phyloP scores from a whole-genome alignment of 2,888 invertebrate species.

The Tenthredo amoena region DNA sequence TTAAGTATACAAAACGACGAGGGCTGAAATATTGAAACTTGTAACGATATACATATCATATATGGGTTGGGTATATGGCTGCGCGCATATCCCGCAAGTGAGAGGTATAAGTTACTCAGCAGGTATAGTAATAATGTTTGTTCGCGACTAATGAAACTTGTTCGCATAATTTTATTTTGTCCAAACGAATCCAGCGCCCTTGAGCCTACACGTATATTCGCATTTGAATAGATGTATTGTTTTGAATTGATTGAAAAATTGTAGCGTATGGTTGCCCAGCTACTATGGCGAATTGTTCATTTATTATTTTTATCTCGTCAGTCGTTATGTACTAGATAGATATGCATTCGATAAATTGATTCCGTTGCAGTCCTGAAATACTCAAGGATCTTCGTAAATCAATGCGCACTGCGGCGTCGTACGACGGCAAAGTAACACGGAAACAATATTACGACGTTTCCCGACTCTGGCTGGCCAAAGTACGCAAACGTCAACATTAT shows the following conservation, averaged over 20 bases:
- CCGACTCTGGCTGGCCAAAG: slow-evolving; percentile 60
- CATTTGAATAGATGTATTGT: neutral
- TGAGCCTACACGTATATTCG: no score
- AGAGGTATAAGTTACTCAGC: no score
- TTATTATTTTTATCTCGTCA: neutral
- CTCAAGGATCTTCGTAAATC: slow-evolving; percentile 57
- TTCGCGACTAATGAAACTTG: no score
- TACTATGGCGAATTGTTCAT: neutral
- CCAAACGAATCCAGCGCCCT: no score
- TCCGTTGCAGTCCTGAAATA: slow-evolving; percentile 50
- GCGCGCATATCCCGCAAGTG: no score
- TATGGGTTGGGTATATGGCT: no score
- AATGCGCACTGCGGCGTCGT: slow-evolving; percentile 56
- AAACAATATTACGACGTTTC: slow-evolving; percentile 60
- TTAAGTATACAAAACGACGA: neutral
- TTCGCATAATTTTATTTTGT: no score
- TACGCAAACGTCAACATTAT: slow-evolving; percentile 51
- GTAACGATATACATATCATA: neutral
- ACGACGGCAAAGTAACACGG: slow-evolving; percentile 61
- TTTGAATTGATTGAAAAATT: neutral
- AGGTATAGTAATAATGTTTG: no score
- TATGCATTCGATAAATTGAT: neutral
- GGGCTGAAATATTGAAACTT: neutral
- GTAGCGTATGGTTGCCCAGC: neutral
- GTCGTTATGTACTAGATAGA: neutral